Conservation (phyloP, 2,797 vertebrate species). For the Chaunax sp. region DNA sequence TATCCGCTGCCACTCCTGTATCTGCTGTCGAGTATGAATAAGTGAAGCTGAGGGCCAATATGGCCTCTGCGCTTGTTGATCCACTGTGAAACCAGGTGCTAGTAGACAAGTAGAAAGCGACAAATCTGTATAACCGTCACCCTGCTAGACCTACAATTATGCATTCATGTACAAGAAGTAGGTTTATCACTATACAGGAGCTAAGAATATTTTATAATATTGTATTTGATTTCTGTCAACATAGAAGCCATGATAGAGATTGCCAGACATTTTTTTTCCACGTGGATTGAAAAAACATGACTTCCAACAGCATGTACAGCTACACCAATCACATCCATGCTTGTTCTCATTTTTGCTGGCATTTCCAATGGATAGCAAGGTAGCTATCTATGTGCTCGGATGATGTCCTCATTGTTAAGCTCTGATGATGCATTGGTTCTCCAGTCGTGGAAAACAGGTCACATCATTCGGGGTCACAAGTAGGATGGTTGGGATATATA, state of each 20-base stretch:
- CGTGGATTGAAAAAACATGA: not conserved
- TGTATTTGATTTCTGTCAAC: not conserved
- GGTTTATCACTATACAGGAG: constrained; percentile 15
- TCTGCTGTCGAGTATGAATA: constrained; percentile 59
- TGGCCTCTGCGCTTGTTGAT: constrained; percentile 71
- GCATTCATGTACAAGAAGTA: constrained; percentile 5
- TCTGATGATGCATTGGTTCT: too few relatives aligned
- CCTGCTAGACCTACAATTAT: constrained; percentile 20
- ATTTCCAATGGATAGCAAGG: not conserved
- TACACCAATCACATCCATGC: not conserved
- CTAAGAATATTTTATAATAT: constrained; percentile 10
- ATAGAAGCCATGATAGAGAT: not conserved
- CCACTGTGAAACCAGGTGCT: constrained; percentile 89
- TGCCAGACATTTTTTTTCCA: not conserved
- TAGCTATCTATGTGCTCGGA: not conserved
- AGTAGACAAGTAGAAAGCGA: constrained; percentile 70
- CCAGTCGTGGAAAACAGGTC: not conserved
- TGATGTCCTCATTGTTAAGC: not conserved
- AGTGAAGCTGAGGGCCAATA: constrained; percentile 52
- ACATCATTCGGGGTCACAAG: not conserved
- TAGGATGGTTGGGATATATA: too few relatives aligned
- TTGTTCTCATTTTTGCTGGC: not conserved
- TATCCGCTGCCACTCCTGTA: constrained; percentile 49
- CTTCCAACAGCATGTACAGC: not conserved
- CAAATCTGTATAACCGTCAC: constrained; percentile 53